Conservation (phyloP, 2,113 vertebrate genomes). For the Nicator chloris region DNA sequence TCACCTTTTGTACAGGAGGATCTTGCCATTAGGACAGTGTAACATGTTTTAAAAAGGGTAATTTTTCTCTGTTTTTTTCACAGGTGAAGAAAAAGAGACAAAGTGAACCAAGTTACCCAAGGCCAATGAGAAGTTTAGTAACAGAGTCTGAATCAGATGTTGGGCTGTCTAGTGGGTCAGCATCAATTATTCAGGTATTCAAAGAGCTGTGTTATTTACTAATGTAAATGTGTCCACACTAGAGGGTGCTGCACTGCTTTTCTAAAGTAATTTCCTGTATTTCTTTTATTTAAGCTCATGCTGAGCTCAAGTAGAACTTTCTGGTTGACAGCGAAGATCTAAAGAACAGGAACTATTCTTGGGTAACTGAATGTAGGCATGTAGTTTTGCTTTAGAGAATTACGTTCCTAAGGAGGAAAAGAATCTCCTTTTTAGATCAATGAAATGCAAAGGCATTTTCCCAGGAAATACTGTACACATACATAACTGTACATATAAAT, state of each 20-base stretch:
- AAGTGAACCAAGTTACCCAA: not conserved
- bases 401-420: not conserved
- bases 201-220: not conserved
- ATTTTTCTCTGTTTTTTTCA: not conserved
- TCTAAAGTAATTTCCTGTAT: not conserved
- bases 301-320: not conserved
- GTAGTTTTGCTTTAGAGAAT: not conserved
- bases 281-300: not conserved
- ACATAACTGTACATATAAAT: not conserved
- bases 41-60: not conserved
- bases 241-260: constrained; percentile 48
- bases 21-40: not conserved
- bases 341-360: not conserved
- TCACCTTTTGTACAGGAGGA: not conserved
- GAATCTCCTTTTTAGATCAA: not conserved
- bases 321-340: not conserved
- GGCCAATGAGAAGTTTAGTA: not conserved
- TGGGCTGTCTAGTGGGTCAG: not conserved
- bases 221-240: not conserved
- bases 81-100: not conserved
- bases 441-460: not conserved
- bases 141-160: not conserved
- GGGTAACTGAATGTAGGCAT: not conserved
- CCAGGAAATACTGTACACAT: not conserved
- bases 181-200: not conserved